A percentile compares a stretch with the other conserved stretches of the same genome.
Conservation (phyloP, 1,140 invertebrate species). For the Rhyzopertha dominica region DNA sequence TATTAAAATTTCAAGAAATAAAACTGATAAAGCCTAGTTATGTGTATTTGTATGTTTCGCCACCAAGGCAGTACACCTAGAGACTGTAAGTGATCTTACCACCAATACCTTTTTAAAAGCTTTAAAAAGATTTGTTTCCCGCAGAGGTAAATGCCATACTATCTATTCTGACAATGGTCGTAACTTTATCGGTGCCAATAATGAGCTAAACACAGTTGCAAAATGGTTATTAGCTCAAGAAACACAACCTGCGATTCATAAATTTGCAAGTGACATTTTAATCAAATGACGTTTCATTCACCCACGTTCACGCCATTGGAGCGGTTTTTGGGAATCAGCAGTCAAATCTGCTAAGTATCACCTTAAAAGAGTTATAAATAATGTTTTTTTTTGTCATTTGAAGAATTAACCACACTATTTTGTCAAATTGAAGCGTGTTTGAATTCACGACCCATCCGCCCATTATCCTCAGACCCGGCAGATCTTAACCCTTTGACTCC, state of each 20-base stretch:
- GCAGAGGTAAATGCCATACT: conserved; percentile 28
- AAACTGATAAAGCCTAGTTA: too few species aligned
- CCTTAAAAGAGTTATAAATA: conserved; percentile 30
- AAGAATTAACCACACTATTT: conserved; percentile 30
- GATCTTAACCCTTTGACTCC: conserved; percentile 32
- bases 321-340: conserved; percentile 44
- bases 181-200: conserved; percentile 10
- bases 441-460: conserved; percentile 31
- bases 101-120: conserved; percentile 29
- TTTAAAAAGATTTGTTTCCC: conserved; percentile 35
- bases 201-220: too few species aligned
- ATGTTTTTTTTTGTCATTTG: too few species aligned
- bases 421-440: conserved; percentile 32
- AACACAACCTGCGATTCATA: too few species aligned
- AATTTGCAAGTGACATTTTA: too few species aligned
- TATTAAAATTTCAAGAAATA: too few species aligned
- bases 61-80: conserved; percentile 35
- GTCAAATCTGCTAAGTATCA: conserved; percentile 43
- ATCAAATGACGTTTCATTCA: conserved; percentile 27
- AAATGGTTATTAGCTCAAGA: too few species aligned
- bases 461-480: conserved; percentile 31
- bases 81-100: conserved; percentile 28
- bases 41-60: conserved; percentile 18
- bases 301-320: conserved; percentile 43
- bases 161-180: conserved; percentile 21